Evolutionary conservation across 2,797 vertebrate species (phyloP).

Genomic region (Eutrigla gurnardus): DNA sequence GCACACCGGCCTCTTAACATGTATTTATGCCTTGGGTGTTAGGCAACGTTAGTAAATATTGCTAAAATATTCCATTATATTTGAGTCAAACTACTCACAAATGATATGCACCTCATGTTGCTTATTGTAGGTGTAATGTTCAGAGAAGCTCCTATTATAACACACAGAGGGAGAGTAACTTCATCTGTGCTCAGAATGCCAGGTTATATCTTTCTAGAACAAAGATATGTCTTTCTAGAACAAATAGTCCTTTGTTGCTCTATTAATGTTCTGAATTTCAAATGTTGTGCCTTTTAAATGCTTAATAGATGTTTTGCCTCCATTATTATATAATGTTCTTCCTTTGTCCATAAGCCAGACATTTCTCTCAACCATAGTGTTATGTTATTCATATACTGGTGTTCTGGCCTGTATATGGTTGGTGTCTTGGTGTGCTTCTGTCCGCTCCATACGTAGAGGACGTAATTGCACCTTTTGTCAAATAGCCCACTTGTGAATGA

Average conservation of each 20-base stretch:
- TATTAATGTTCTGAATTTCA: background rate
- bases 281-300: background rate
- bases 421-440: background rate
- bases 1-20: slow-evolving; percentile 29
- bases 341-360: background rate
- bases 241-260: background rate
- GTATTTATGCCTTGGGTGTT: background rate
- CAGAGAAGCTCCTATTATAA: background rate
- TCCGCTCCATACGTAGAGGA: background rate
- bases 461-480: background rate
- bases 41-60: slow-evolving; percentile 1
- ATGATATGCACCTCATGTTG: background rate
- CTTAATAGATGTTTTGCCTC: background rate
- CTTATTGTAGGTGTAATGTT: background rate
- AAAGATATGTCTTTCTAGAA: background rate
- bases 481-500: background rate
- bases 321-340: background rate
- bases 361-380: background rate
- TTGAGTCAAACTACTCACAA: background rate
- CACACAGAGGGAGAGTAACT: background rate
- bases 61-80: background rate
- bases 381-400: background rate
- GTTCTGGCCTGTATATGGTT: background rate
- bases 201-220: background rate
- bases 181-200: background rate